Evolutionary conservation across 1,140 invertebrate species (phyloP), one percentile per base, ranked within the genome.

Genomic region (Drosophila malerkotliana): DNA sequence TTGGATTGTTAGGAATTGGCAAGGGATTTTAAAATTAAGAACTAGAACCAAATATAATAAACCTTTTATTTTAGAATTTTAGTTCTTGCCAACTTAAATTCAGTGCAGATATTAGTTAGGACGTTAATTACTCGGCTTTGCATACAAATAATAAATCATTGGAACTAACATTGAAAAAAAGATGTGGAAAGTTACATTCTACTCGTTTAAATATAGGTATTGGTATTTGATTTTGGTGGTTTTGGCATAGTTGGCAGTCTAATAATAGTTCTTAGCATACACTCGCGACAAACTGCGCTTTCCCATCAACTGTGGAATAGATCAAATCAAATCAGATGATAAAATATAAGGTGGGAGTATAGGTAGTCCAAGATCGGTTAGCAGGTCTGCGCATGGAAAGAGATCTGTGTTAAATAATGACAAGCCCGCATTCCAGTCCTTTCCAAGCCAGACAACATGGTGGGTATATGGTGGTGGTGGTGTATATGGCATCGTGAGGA

Each of bases 271-370:
- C 76, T 88, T 90, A 77, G 82, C 66, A 89, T 84, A 90, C 73
- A 90, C 83, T 73, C 66, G 82, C 76, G 82, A 91, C 72, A 91
- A 72, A 90, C 82, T 85, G 79, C 83, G 80, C 75, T 88, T 89
- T 76, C 84, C 84, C 79, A 89, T 78, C 78, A 89, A 91, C 90
- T 91, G 90, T 66, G 78, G 84, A 90, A 84, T 90, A 76, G 67
- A 79, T 77, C 58, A 88, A 78, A 90, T 81, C 59, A 78, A 72
- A 83, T 83, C 77, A 80, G 57, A 82, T 60, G 77, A 60, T 83
- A 75, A 44, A 85, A 77, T 62, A 81, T 64, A 59, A 66, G 68
- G 66, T 56, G 18, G 54, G 64, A 3, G 44, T 55, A 49, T 52
- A 53, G 14, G 49, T 44, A 59, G 72, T 66, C 63, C 68, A 75